These are phyloP conservation scores for Pongo pygmaeus DNA, from an alignment of 2,113 vertebrate species.

Conservation along the genomic window DNA sequence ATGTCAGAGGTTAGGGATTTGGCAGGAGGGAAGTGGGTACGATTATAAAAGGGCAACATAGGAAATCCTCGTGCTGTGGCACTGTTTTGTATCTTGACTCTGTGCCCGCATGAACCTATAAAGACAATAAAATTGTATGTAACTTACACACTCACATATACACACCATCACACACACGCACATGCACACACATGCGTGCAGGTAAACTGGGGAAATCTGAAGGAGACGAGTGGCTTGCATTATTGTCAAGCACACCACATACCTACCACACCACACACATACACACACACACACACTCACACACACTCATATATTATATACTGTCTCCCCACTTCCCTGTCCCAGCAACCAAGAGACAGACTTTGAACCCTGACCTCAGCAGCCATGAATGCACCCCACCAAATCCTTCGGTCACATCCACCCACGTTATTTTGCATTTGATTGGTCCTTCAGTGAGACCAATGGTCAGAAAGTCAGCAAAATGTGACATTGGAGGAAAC, in stretches of 20 bases:
- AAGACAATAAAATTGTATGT: not conserved
- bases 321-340: not conserved
- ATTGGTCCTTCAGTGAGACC: not conserved
- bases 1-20: not conserved
- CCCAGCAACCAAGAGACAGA: not conserved
- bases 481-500: not conserved
- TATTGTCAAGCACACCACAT: not conserved
- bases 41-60: not conserved
- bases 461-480: not conserved
- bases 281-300: too few species aligned
- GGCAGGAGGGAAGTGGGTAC: too few species aligned
- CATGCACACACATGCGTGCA: not conserved
- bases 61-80: not conserved
- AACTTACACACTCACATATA: not conserved
- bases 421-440: not conserved
- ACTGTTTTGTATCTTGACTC: not conserved
- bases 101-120: not conserved
- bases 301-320: accelerated
- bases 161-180: not conserved
- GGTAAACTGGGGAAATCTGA: not conserved
- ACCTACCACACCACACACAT: not conserved
- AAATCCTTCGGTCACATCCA: not conserved
- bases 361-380: not conserved
- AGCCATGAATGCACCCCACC: not conserved
- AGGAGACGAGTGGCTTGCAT: not conserved